Evolutionary conservation across 2,888 invertebrate species (phyloP).

Genomic region (Apamea anceps): DNA sequence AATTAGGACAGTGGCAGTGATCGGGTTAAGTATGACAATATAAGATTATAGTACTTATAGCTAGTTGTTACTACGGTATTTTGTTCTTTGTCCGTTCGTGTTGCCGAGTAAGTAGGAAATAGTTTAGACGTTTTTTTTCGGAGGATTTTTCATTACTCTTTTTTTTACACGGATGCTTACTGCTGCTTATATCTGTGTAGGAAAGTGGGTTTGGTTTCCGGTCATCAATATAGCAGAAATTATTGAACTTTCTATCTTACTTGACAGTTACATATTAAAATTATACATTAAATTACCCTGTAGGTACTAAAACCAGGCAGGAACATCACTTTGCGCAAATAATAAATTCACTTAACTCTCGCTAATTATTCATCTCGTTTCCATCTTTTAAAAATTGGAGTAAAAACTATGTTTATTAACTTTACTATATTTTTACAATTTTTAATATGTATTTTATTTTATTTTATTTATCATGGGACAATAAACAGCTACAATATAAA

Average conservation of each 20-base stretch:
- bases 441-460: too few species aligned
- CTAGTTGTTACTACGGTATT: constrained; percentile 8
- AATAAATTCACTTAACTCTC: neutral
- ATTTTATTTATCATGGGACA: too few species aligned
- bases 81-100: constrained; percentile 3
- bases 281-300: neutral
- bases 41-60: constrained; percentile 14
- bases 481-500: too few species aligned
- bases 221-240: neutral
- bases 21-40: constrained; percentile 43
- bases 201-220: neutral
- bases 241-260: neutral
- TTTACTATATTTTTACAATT: neutral
- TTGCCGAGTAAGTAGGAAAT: too few species aligned
- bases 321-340: neutral
- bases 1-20: constrained; percentile 55
- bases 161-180: too few species aligned
- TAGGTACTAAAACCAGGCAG: neutral
- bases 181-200: neutral
- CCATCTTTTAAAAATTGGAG: neutral
- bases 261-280: neutral
- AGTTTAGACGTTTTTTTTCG: neutral
- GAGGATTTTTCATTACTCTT: neutral
- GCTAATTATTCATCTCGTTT: neutral
- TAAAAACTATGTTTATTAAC: neutral